Base-by-base conservation (phyloP, 2,797 vertebrate genomes). In the Hybognathus amarus region DNA sequence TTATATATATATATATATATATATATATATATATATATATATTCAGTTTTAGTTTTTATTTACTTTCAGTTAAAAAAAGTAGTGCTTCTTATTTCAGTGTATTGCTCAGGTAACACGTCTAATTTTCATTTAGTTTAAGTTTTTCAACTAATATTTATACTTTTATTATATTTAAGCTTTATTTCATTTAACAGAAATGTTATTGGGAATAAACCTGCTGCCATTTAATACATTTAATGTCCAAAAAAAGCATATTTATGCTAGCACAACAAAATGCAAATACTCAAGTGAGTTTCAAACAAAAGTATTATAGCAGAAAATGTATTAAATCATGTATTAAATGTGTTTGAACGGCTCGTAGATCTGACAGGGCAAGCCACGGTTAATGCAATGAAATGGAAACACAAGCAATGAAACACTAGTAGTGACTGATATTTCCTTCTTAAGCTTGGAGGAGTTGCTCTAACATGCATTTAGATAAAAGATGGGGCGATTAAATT, bases 71-170 rank as follows among this genome's bases (percentile, higher is more conserved):
- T 22, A 22, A 22, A 18, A 47, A 47, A 6, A 13, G 12, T 45
- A 22, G 50, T 9, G 52, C 54, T 59, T 11, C 4, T 24, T 56
- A 1, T 56, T 56, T n/a, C 9, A 4, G 4, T 56, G n/a, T n/a
- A 56, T 54, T 54, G 20, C 50, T 1, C 1, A 3, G 7, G 7
- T 1, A 20, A 45, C 12, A 0, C 0, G 12, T 56, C 22, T n/a
- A n/a, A n/a, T 24, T 59, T 59, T 59, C 54, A 13, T 59, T 24
- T 59, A 13, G 4, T 13, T 24, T 12, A 59, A 59, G n/a, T 59
- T 24, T 59, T 24, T 59, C 4, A 24, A 13, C 2, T 24, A 24
- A 24, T 24, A 24, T 59, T 59, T 56, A 56, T 56, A 5, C 42
- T n/a, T 59, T 24, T 5, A 5, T 59, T n/a, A 11, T 4, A 56